Evolutionary conservation across 35 echinoderm and acorn worm genomes (phyloP).

Genomic region (Ophioderma brevispina): DNA sequence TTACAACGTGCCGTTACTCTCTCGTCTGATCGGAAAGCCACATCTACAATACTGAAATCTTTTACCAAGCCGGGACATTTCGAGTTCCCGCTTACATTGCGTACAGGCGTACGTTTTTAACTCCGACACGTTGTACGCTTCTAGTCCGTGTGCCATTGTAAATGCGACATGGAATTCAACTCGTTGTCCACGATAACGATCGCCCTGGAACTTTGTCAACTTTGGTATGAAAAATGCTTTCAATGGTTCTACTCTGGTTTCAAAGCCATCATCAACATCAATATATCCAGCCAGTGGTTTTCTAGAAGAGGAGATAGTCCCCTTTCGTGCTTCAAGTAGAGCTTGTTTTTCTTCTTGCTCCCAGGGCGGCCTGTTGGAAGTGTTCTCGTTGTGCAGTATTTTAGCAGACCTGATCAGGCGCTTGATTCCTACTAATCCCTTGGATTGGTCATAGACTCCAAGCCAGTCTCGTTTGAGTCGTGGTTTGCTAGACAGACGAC

Average conservation of each 20-base stretch:
- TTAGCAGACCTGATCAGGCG: neutral
- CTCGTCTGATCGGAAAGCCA: neutral
- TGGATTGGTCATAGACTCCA: neutral
- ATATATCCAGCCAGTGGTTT: neutral
- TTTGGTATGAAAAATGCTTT: neutral
- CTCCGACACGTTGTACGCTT: neutral
- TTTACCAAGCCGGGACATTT: neutral
- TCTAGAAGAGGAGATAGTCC: neutral
- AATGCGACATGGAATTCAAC: neutral
- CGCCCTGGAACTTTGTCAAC: neutral
- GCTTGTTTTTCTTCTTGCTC: neutral
- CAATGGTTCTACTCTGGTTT: neutral
- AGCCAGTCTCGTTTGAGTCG: slow-evolving; percentile 5
- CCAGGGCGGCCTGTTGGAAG: neutral
- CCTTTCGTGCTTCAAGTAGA: neutral
- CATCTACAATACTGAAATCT: neutral
- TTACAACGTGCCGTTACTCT: neutral
- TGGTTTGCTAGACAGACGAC: slow-evolving; percentile 20
- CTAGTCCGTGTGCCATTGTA: neutral
- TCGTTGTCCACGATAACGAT: neutral
- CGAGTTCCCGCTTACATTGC: neutral
- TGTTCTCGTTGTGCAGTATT: neutral
- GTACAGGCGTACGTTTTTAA: neutral
- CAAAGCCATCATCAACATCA: neutral
- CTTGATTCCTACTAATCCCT: neutral